Evolutionary conservation across 35 echinoderm and acorn worm species (phyloP), one percentile per base, ranked within the genome.

Genomic region (Apostichopus parvimensis): DNA sequence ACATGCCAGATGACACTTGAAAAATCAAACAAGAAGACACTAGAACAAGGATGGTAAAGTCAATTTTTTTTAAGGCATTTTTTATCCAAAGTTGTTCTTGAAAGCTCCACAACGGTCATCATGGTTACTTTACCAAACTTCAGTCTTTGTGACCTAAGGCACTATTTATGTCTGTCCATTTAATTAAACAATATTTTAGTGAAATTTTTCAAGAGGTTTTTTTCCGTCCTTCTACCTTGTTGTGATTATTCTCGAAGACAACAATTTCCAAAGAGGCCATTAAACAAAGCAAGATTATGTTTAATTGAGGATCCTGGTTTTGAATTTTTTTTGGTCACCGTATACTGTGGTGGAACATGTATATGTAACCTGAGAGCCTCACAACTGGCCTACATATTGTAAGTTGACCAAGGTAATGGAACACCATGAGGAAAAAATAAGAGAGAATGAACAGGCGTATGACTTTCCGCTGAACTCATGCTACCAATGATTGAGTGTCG

Each of bases 101-200:
- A 75, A 18, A 75, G n/a, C 6, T 68, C 71, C 15, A 18, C 6
- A 0, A 7, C 71, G 14, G 71, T 75, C 71, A 75, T 22, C 13
- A 18, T 22, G 11, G 15, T 75, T 22, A 75, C 12, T n/a, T 75
- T 75, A 20, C 17, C 15, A 7, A 75, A 75, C 6, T 75, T 7
- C 17, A n/a, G 11, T n/a, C 17, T 75, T 18, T 4, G 6, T 18
- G 71, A n/a, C 13, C 13, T 18, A 75, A 4, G 71, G 71, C 71
- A 75, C 14, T 75, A 75, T 18, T 61, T 20, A 75, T 75, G 17
- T 75, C 71, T 75, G 71, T 75, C 71, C 71, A 75, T 75, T 75
- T 75, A 14, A 75, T 14, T 18, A 75, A 75, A 75, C 7, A 75
- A 75, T 22, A 75, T 75, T 75, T 75, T 18, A 18, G 71, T 75